These are phyloP conservation scores for Rhingia rostrata DNA, from an alignment of 2,888 invertebrate genomes.

Conservation along the genomic window DNA sequence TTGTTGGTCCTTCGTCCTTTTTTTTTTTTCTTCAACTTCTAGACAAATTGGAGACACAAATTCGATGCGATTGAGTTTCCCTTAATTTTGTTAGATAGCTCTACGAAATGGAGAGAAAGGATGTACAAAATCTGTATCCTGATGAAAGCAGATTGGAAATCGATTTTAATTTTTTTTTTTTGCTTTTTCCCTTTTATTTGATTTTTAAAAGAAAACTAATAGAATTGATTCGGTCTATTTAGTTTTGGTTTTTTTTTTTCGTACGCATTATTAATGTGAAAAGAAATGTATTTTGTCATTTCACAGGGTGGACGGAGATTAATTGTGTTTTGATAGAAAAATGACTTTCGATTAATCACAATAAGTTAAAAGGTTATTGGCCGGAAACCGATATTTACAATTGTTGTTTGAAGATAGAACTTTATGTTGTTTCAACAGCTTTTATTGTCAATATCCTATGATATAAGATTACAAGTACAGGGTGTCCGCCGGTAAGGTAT, in stretches of 20 bases:
- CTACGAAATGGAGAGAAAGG: slow-evolving; percentile 23
- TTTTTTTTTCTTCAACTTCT: slow-evolving; percentile 30
- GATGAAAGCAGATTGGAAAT: slow-evolving; percentile 47
- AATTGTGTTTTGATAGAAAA: background rate
- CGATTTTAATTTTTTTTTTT: slow-evolving; percentile 45
- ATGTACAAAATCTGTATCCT: slow-evolving; percentile 49
- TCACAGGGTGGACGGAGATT: background rate
- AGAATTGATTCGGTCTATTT: slow-evolving; percentile 69
- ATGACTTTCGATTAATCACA: background rate
- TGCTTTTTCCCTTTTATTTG: slow-evolving; percentile 2
- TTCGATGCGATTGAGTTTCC: slow-evolving; percentile 67
- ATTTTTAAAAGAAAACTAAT: slow-evolving; percentile 47
- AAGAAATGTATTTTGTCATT: slow-evolving; percentile 4
- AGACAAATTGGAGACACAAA: slow-evolving; percentile 74
- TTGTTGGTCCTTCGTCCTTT: slow-evolving; percentile 33
- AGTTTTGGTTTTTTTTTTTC: slow-evolving; percentile 42
- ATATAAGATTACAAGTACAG: too few species aligned
- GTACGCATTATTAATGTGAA: slow-evolving; percentile 4
- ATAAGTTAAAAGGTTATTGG: too few species aligned
- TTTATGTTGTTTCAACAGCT: too few species aligned
- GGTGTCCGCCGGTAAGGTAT: too few species aligned
- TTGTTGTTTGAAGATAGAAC: too few species aligned
- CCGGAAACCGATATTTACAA: too few species aligned
- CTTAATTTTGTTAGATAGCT: slow-evolving; percentile 61
- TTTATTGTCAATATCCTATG: too few species aligned